Conservation (phyloP, 2,113 vertebrate genomes). For the Cygnus atratus region DNA sequence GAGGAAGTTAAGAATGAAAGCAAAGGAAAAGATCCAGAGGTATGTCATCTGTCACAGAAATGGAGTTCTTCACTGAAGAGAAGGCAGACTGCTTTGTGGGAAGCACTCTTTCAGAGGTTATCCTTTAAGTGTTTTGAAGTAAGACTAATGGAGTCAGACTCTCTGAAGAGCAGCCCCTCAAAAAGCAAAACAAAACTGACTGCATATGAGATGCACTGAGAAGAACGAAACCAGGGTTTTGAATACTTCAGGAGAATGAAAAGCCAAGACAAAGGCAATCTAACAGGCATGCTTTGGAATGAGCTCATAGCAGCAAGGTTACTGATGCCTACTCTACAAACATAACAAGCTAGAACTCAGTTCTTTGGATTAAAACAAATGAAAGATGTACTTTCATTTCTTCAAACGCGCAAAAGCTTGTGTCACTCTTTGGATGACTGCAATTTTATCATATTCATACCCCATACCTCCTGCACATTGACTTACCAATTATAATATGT, state of each 20-base stretch:
- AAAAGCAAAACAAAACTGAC: not conserved
- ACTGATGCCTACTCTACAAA: not conserved
- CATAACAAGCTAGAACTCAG: not conserved
- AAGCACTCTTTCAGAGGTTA: not conserved
- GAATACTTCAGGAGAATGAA: not conserved
- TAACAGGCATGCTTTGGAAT: not conserved
- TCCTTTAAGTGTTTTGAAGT: not conserved
- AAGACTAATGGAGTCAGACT: not conserved
- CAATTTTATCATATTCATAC: not conserved
- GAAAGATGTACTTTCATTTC: not conserved
- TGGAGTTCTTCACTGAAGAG: not conserved
- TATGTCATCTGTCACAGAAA: not conserved
- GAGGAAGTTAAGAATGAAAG: not conserved
- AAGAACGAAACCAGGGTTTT: not conserved
- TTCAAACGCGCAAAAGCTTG: not conserved
- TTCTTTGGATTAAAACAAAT: not conserved
- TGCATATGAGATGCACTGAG: not conserved
- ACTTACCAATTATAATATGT: constrained; percentile 94
- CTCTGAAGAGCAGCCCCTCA: not conserved
- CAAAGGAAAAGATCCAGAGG: not conserved
- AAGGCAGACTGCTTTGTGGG: not conserved
- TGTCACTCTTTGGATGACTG: not conserved
- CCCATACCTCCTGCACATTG: not conserved
- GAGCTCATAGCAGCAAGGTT: not conserved
- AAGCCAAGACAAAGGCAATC: not conserved